Conservation (phyloP, 2,797 vertebrate genomes). For the Salmo trutta region DNA sequence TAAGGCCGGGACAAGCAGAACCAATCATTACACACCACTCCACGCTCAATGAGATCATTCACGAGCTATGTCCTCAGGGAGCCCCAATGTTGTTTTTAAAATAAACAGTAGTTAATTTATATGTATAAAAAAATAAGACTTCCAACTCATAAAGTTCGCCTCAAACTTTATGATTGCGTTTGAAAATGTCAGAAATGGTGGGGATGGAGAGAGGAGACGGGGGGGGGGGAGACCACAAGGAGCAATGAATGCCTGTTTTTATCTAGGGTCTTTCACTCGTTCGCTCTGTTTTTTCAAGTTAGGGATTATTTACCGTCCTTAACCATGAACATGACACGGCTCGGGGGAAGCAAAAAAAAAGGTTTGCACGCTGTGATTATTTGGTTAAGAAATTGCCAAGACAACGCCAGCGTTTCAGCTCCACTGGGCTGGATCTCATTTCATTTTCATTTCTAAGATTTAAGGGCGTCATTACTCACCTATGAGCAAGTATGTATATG, state of each 20-base stretch:
- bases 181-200: conserved; percentile 15
- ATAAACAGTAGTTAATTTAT: conserved; percentile 49
- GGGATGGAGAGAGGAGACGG: conserved; percentile 9
- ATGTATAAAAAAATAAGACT: conserved; percentile 33
- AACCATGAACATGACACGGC: conserved; percentile 18
- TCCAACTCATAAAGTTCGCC: conserved; percentile 45
- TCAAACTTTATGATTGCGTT: conserved; percentile 33
- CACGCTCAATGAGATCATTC: conserved; percentile 53
- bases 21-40: conserved; percentile 27
- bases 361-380: background rate
- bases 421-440: background rate
- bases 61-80: conserved; percentile 36
- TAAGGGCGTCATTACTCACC: background rate
- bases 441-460: background rate
- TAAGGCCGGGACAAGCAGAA: conserved; percentile 14
- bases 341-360: background rate
- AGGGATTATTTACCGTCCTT: conserved; percentile 18
- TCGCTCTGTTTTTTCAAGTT: conserved; percentile 11
- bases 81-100: conserved; percentile 45
- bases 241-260: conserved; percentile 29
- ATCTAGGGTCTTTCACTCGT: conserved; percentile 3
- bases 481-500: background rate
- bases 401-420: conserved; percentile 6
- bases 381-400: conserved; percentile 1
- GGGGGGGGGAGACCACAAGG: background rate